These are phyloP conservation scores for Andricus quercusramuli DNA, from an alignment of 2,888 invertebrate species.

Conservation along the genomic window DNA sequence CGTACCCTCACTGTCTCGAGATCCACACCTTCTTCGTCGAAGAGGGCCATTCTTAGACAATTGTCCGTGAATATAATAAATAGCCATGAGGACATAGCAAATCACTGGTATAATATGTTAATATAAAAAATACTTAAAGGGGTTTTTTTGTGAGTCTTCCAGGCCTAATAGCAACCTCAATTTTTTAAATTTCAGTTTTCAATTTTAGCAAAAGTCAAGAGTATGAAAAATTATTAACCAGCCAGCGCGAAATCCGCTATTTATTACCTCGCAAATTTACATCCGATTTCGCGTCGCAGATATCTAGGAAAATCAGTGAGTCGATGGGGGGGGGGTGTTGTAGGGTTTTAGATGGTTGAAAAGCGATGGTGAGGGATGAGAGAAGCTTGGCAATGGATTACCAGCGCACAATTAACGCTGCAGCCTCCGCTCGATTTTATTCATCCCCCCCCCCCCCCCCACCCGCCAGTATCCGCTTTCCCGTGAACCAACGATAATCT, in stretches of 20 bases:
- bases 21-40: no score
- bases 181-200: no score
- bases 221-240: no score
- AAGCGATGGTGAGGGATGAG: constrained; percentile 36
- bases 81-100: no score
- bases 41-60: no score
- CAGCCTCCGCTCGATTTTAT: constrained; percentile 69
- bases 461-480: constrained; percentile 70
- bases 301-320: constrained; percentile 32
- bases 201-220: no score
- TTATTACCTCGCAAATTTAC: constrained; percentile 19
- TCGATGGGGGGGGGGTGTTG: background rate
- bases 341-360: constrained; percentile 8
- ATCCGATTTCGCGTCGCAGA: constrained; percentile 17
- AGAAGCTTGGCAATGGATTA: constrained; percentile 64
- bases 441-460: constrained; percentile 56
- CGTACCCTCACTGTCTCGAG: no score
- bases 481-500: constrained; percentile 69
- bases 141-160: no score
- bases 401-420: constrained; percentile 69
- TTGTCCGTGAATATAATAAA: no score
- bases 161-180: no score
- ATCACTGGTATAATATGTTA: no score
- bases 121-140: no score
- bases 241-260: background rate